These are phyloP conservation scores for Xenentodon cancila DNA, from an alignment of 2,797 vertebrate species.

Conservation along the genomic window DNA sequence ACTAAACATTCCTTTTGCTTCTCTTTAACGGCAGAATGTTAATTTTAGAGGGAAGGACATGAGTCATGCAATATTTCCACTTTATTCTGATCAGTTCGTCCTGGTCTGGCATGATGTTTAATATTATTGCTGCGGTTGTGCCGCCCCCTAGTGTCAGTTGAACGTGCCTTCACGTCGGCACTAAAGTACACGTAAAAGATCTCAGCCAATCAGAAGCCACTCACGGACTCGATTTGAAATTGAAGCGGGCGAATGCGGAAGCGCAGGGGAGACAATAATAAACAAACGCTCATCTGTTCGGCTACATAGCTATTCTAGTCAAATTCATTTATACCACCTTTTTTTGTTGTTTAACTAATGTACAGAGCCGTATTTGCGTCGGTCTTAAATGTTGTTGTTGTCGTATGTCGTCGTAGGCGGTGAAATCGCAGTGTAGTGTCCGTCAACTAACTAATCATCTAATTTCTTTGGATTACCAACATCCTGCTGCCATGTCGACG, in stretches of 20 bases:
- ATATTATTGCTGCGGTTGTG: not conserved
- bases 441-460: constrained; percentile 1
- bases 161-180: rapidly evolving
- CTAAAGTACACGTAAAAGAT: rapidly evolving
- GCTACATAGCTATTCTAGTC: not conserved
- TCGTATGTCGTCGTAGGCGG: not conserved
- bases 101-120: no score
- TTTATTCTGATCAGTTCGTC: no score
- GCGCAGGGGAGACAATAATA: constrained; percentile 46
- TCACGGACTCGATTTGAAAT: constrained; percentile 77
- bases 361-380: not conserved
- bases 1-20: no score
- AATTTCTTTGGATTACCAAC: constrained; percentile 14
- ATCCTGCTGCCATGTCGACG: constrained; percentile 63
- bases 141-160: constrained; percentile 49
- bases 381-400: not conserved
- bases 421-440: not conserved
- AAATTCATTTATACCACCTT: constrained; percentile 3
- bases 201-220: constrained; percentile 71
- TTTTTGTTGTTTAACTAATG: not conserved
- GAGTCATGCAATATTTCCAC: no score
- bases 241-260: constrained; percentile 77
- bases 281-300: constrained; percentile 44
- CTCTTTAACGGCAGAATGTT: no score
- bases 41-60: no score